Conservation (phyloP, 1,140 invertebrate genomes). For the Eurosta solidaginis region DNA sequence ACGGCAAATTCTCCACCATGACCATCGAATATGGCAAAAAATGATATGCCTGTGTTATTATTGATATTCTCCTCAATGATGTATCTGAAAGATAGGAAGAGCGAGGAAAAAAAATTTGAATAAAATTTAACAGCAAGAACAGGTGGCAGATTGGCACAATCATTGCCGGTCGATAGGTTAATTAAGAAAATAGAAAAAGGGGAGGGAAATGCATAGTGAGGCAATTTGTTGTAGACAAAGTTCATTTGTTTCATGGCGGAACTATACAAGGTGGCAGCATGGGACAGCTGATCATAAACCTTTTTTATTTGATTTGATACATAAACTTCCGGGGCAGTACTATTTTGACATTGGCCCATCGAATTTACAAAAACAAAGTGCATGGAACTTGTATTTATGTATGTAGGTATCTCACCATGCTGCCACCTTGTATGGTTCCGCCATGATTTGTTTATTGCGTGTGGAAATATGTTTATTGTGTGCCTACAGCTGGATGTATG, state of each 20-base stretch:
- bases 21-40: constrained; percentile 93
- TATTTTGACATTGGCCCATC: no score
- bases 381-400: no score
- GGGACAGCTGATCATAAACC: no score
- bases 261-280: no score
- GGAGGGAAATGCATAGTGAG: neutral
- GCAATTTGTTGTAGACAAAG: no score
- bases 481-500: neutral
- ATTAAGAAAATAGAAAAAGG: neutral
- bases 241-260: no score
- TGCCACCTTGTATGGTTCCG: no score
- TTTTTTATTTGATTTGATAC: no score
- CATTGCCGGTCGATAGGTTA: neutral
- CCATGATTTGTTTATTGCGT: neutral
- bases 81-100: constrained; percentile 61
- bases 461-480: neutral
- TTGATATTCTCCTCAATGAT: constrained; percentile 79
- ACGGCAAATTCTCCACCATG: constrained; percentile 94
- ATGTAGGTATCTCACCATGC: no score
- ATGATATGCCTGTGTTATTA: constrained; percentile 71
- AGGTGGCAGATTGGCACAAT: neutral
- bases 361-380: no score
- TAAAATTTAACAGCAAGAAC: neutral
- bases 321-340: no score
- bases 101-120: constrained; percentile 3